Evolutionary conservation across 2,797 vertebrate genomes (phyloP).

Genomic region (Sus cebifrons): DNA sequence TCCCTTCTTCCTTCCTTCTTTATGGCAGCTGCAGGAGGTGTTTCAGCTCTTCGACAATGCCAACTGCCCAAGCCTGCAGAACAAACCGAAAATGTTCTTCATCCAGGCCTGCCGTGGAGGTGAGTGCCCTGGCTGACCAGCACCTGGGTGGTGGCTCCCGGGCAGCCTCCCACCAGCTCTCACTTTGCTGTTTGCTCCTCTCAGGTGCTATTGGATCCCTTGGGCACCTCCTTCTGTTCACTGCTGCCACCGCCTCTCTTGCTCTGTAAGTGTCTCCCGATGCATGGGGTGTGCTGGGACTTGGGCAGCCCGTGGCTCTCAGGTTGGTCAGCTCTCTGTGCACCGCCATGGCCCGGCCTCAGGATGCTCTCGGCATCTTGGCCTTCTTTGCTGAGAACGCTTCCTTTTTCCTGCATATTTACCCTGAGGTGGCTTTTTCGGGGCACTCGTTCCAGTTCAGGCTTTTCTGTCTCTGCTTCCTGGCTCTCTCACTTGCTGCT

Average conservation of each 20-base stretch:
- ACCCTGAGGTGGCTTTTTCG: neutral
- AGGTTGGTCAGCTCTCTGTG: conserved; percentile 75
- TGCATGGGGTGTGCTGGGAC: conserved; percentile 90
- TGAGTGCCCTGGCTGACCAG: conserved; percentile 87
- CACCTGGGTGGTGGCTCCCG: conserved; percentile 81
- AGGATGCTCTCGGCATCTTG: neutral
- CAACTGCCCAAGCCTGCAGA: conserved; percentile 96
- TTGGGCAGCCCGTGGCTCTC: conserved; percentile 85
- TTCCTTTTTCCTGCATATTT: conserved; percentile 20
- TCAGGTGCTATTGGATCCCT: conserved; percentile 91
- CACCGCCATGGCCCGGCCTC: conserved; percentile 53
- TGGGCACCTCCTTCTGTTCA: conserved; percentile 92
- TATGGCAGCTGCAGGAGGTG: conserved; percentile 95
- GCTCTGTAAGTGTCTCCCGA: conserved; percentile 92
- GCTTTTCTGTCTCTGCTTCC: neutral
- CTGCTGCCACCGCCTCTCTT: conserved; percentile 92
- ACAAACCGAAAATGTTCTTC: conserved; percentile 99
- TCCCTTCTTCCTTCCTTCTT: conserved; percentile 68
- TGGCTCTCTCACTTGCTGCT: neutral
- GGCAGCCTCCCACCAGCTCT: conserved; percentile 87
- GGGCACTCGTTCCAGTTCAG: neutral
- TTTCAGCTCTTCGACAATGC: conserved; percentile 97
- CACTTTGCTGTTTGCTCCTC: conserved; percentile 92
- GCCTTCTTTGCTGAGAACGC: conserved; percentile 22
- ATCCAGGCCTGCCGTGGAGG: conserved; percentile 99